A percentile compares a stretch with the other conserved stretches of the same genome.
These are phyloP conservation scores for Temnothorax ravouxi DNA, from an alignment of 2,888 invertebrate genomes.

Conservation along the genomic window DNA sequence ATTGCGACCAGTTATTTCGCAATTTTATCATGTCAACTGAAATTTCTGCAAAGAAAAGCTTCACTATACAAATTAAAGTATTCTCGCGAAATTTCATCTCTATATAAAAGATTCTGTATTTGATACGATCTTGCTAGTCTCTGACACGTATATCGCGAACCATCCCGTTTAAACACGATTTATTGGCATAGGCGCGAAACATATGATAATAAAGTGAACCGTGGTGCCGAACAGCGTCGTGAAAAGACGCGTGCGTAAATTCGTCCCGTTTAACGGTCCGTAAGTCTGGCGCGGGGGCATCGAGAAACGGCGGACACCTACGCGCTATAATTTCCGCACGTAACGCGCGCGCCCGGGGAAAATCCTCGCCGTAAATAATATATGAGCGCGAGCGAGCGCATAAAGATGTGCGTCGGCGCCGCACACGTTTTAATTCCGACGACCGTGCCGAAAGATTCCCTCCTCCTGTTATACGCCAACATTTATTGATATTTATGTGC, in stretches of 20 bases:
- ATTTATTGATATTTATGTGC: slow-evolving; percentile 49
- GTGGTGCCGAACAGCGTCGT: slow-evolving; percentile 56
- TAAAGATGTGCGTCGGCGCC: slow-evolving; percentile 39
- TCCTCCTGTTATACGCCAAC: slow-evolving; percentile 16
- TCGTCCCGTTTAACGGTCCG: slow-evolving; percentile 72
- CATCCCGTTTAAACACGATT: slow-evolving; percentile 9
- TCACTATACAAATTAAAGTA: not conserved
- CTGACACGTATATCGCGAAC: not conserved
- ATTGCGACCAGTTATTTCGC: not conserved
- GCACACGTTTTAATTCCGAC: slow-evolving; percentile 52
- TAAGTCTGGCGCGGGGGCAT: slow-evolving; percentile 70
- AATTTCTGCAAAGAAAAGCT: not conserved
- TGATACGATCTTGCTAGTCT: not conserved
- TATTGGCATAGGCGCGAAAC: slow-evolving; percentile 65
- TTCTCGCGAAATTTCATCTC: not conserved
- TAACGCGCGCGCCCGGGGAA: slow-evolving; percentile 58
- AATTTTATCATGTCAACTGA: not conserved
- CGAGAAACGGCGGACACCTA: slow-evolving; percentile 70
- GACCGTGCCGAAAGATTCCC: slow-evolving; percentile 16
- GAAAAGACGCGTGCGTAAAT: slow-evolving; percentile 71
- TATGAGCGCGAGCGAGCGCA: slow-evolving; percentile 33
- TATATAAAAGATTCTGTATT: not conserved
- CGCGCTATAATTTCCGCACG: slow-evolving; percentile 70
- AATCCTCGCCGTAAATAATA: slow-evolving; percentile 66
- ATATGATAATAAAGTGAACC: slow-evolving; percentile 62